Conservation (phyloP, 2,113 vertebrate species). For the Lontra canadensis region DNA sequence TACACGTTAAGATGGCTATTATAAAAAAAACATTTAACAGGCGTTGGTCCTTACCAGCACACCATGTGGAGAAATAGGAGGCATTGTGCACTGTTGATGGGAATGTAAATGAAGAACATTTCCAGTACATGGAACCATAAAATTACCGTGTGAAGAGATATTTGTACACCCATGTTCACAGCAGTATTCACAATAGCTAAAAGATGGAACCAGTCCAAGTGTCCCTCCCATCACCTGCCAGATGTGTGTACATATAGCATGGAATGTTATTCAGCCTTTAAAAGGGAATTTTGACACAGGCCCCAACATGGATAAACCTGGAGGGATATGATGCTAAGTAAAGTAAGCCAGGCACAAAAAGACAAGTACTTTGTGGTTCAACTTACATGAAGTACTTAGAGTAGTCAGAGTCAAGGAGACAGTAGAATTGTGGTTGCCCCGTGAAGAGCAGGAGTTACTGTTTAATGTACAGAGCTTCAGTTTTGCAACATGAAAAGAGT, state of each 20-base stretch:
- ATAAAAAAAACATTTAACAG: not conserved
- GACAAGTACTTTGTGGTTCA: not conserved
- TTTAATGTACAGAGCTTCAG: not conserved
- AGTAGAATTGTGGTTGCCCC: not conserved
- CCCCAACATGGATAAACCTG: not conserved
- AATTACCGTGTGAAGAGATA: not conserved
- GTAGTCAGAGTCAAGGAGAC: not conserved
- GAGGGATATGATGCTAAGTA: not conserved
- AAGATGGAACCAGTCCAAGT: not conserved
- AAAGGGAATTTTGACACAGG: not conserved
- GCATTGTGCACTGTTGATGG: not conserved
- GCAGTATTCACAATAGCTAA: not conserved
- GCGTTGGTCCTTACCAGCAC: not conserved
- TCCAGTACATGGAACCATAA: not conserved
- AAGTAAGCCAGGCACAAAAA: not conserved
- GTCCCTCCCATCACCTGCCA: not conserved
- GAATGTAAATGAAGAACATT: not conserved
- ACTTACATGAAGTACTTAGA: not conserved
- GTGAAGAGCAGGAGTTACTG: not conserved
- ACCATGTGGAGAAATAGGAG: not conserved
- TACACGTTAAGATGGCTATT: not conserved
- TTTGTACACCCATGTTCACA: not conserved
- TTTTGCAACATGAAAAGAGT: not conserved
- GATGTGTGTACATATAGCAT: not conserved
- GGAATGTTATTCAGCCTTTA: not conserved